Conservation (phyloP, 1,140 invertebrate genomes). For the Drosophila nannoptera region DNA sequence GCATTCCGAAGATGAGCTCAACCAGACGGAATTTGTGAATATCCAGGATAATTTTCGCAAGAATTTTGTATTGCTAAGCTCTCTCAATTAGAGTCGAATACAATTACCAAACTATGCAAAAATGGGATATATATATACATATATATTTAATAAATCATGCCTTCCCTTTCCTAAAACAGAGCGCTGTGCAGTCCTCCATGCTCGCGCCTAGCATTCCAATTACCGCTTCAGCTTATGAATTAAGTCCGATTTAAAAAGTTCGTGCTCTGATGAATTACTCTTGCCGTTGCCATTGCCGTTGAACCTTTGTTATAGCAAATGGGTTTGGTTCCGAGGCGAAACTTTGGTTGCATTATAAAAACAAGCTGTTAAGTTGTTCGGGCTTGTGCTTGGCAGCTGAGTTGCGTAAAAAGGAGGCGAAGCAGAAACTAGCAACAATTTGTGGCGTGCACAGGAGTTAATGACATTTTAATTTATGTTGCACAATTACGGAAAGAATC, state of each 20-base stretch:
- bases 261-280: too few species aligned
- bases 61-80: not conserved
- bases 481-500: not conserved
- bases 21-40: too few species aligned
- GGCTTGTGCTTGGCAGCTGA: not conserved
- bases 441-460: conserved; percentile 3
- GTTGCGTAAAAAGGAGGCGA: not conserved
- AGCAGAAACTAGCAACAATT: conserved; percentile 7
- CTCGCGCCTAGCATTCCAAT: not conserved
- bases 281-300: not conserved
- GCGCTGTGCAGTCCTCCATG: not conserved
- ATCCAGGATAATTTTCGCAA: too few species aligned
- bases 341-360: conserved; percentile 3
- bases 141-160: too few species aligned
- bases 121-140: too few species aligned
- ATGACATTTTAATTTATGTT: conserved; percentile 20
- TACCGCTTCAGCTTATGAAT: not conserved
- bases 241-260: conserved; percentile 2
- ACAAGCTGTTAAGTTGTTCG: not conserved
- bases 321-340: not conserved
- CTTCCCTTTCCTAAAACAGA: not conserved
- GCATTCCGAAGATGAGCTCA: not conserved
- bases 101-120: too few species aligned
- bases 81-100: not conserved
- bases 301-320: not conserved